Conservation (phyloP, 30 jellyfish, hydroid and myxozoan genomes). For the Aurelia aurita region DNA sequence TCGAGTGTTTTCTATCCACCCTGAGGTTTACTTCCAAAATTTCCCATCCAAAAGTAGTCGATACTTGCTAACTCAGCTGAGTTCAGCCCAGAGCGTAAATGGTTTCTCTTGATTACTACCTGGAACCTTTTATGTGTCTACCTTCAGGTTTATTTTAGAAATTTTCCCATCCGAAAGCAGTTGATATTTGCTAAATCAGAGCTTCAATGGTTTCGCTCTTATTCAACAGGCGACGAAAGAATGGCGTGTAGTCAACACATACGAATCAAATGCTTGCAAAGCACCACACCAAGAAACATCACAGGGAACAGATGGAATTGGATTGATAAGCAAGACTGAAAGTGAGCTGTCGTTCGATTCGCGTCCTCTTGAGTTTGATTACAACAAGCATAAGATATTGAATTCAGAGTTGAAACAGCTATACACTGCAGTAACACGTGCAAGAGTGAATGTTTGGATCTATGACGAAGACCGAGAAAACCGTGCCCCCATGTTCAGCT, state of each 20-base stretch:
- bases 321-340: slow-evolving; percentile 16
- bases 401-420: slow-evolving; percentile 86
- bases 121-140: no score
- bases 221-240: slow-evolving; percentile 77
- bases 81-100: no score
- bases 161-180: no score
- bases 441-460: slow-evolving; percentile 94
- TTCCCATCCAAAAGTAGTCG: no score
- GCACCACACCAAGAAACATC: neutral
- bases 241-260: slow-evolving; percentile 81
- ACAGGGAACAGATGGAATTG: neutral
- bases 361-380: slow-evolving; percentile 77
- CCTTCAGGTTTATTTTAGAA: no score
- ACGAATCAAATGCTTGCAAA: slow-evolving; percentile 9
- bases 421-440: slow-evolving; percentile 92
- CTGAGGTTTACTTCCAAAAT: no score
- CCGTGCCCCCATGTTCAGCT: slow-evolving; percentile 86
- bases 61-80: no score
- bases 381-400: slow-evolving; percentile 84
- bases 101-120: no score
- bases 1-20: no score
- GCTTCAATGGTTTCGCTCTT: neutral
- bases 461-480: slow-evolving; percentile 79
- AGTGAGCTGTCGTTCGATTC: slow-evolving; percentile 35
- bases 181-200: no score